Evolutionary conservation across 2,797 vertebrate species (phyloP), one percentile per base, ranked within the genome.

Genomic region (Poecilia wingei): DNA sequence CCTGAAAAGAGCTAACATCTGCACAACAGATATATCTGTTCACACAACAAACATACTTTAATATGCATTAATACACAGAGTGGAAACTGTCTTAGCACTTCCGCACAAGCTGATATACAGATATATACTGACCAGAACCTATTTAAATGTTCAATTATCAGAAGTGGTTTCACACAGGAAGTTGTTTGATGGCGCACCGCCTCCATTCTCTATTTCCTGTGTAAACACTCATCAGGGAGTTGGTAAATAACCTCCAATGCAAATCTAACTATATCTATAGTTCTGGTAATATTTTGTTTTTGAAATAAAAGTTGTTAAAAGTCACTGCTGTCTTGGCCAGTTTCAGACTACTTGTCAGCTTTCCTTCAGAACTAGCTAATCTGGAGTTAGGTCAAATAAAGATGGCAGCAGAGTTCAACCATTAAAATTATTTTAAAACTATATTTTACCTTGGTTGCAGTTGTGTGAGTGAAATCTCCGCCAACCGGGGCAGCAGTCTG

Each of bases 401-500:
- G 66, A 43, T 8, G 22, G 41, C 25, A 6, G n/a, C 13, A 28
- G 43, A 71, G 39, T 46, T 8, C 28, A 31, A 28, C 5, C 68
- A 28, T n/a, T 46, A 8, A 75, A 36, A 36, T 18, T 1, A 66
- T 18, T 39, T 16, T 20, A 1, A 66, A 68, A 68, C 18, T 0
- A 25, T 41, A 36, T 25, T 69, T 43, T 92, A 98, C 98, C 98
- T 96, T 95, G 96, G 84, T 95, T 95, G 79, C 98, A 99, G 91
- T 94, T 88, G 6, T 95, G 93, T 0, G 93, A 83, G 72, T 96
- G 93, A 73, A 94, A 20, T 57, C 96, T 93, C 79, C 89, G 88
- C 98, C 98, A 98, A 43, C 97, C 97, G 0, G 97, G 97, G 79
- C 97, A 98, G 93, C 98, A 99, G 0, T 96, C 87, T 78, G 93